phyloP scores from a whole-genome alignment of 1,140 invertebrate genomes.

The Apocrypta bakeri region DNA sequence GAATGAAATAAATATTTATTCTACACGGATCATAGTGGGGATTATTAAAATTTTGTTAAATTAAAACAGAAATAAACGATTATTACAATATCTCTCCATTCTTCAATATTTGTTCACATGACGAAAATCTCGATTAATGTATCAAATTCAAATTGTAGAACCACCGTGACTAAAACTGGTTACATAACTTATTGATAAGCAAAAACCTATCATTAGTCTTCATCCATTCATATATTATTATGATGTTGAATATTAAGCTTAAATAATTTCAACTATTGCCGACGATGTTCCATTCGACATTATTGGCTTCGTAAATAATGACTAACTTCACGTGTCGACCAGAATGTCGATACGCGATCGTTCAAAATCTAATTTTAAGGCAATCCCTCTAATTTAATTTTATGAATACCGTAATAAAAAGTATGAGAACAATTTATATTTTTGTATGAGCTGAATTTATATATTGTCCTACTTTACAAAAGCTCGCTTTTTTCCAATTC shows the following conservation, averaged over 20 bases:
- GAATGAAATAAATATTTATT: not conserved
- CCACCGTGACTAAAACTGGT: constrained; percentile 48
- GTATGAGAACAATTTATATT: not conserved
- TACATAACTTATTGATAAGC: constrained; percentile 46
- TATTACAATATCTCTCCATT: not conserved
- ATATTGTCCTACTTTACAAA: not conserved
- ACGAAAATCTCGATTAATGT: not conserved
- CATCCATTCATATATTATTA: constrained; percentile 36
- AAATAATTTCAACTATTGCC: constrained; percentile 25
- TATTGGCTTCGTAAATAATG: constrained; percentile 3
- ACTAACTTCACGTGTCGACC: not conserved
- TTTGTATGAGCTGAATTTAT: not conserved
- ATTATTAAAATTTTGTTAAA: not conserved
- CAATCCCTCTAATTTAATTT: constrained; percentile 21
- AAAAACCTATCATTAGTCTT: constrained; percentile 44
- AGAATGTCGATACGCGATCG: not conserved
- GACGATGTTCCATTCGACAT: constrained; percentile 13
- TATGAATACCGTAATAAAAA: constrained; percentile 1
- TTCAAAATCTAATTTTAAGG: constrained; percentile 28
- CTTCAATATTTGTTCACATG: not conserved
- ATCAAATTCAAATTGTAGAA: not conserved
- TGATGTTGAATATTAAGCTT: constrained; percentile 15
- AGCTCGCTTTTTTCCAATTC: not conserved
- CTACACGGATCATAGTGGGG: not conserved
- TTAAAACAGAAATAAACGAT: not conserved